Evolutionary conservation across 2,797 vertebrate genomes (phyloP), one percentile per base, ranked within the genome.

Genomic region (Pempheris klunzingeri): DNA sequence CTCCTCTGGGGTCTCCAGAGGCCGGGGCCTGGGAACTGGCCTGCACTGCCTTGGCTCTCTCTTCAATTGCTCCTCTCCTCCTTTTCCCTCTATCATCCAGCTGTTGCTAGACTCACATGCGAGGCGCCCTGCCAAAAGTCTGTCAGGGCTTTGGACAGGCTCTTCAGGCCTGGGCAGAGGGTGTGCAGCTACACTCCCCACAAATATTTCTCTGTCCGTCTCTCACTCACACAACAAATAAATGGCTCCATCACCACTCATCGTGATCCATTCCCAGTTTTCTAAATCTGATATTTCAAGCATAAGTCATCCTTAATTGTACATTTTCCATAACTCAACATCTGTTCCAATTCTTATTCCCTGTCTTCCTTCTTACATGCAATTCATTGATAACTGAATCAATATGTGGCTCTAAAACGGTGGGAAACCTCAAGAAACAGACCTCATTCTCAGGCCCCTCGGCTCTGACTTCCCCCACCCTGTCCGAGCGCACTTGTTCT

Each of bases 71-170:
- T 85, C 69, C 75, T 86, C 86, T 82, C 74, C 73, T 68, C 61
- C 55, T 66, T 65, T 70, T 81, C 61, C 68, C 77, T 80, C 79
- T 71, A 53, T 74, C 78, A 74, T 89, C 86, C 93, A 94, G 92
- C 90, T 94, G 92, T 92, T 94, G 69, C 80, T 81, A 36, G 59
- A 55, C 89, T 95, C 92, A 93, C 90, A 74, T 95, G 94, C 78
- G 79, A 78, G 84, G 84, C 80, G 18, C 26, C 52, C 50, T 47
- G 93, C 94, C 95, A 95, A 90, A 91, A 82, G 70, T 59, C 92
- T 90, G 90, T 92, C 88, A 81, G 63, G 52, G 58, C 36, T 76
- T 76, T 85, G 83, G 82, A 84, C 26, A n/a, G 47, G 60, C 82
- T 77, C 61, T 52, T 71, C 39, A 58, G 58, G 41, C 74, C 65